Percentiles rank a stretch among this genome's conserved stretches.
phyloP scores from a whole-genome alignment of 2,113 vertebrate genomes.

The rat (Rattus norvegicus) region GRCr8 NC_086020.1:37070001-37070500 shows the following conservation, averaged over 20 bases:
- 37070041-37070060: background rate
- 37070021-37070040: background rate
- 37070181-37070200: background rate
- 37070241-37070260: conserved; percentile 11
- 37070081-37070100: background rate
- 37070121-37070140: background rate
- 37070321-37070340: background rate
- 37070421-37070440: background rate
- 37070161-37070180: conserved; percentile 53
- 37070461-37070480: background rate
- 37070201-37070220: conserved; percentile 47
- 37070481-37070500: conserved; percentile 29
- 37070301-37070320: conserved; percentile 2
- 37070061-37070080: background rate
- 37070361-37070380: background rate
- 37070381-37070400: conserved; percentile 7
- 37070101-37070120: background rate
- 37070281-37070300: conserved; percentile 45
- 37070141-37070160: background rate
- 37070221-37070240: background rate
- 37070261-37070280: conserved; percentile 66
- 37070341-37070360: conserved; percentile 21
- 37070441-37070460: background rate
- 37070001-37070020: background rate
- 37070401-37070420: background rate